These are phyloP conservation scores for Polypedilum pembai DNA, from an alignment of 1,140 invertebrate species.

Conservation along the genomic window DNA sequence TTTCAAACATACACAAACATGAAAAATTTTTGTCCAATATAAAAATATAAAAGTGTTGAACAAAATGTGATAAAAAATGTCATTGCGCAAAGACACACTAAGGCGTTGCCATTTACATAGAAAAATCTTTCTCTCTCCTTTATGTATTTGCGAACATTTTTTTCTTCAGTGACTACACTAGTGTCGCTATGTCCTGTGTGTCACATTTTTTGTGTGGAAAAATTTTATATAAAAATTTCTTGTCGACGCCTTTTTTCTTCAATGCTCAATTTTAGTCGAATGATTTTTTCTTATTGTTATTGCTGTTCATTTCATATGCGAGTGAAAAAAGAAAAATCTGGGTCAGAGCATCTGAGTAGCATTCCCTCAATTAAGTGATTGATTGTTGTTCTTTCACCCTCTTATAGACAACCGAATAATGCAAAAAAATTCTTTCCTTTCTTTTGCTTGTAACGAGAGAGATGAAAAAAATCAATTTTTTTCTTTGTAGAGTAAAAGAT, in stretches of 20 bases:
- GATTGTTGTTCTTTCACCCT: slow-evolving; percentile 9
- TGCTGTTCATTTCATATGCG: not conserved
- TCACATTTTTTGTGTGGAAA: not conserved
- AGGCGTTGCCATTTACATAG: slow-evolving; percentile 22
- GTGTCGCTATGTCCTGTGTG: slow-evolving; percentile 23
- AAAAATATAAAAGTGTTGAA: not conserved
- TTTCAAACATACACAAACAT: too few species aligned
- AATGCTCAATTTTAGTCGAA: not conserved
- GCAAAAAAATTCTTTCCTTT: not conserved
- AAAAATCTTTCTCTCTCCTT: not conserved
- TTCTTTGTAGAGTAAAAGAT: not conserved
- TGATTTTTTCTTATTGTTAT: not conserved
- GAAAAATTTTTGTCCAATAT: too few species aligned
- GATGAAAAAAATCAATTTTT: slow-evolving; percentile 15
- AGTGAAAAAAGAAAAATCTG: not conserved
- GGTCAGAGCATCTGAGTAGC: not conserved
- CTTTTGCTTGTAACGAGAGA: not conserved
- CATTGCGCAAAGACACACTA: slow-evolving; percentile 15
- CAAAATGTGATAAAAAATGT: slow-evolving; percentile 20
- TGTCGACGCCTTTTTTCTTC: slow-evolving; percentile 10
- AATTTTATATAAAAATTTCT: not conserved
- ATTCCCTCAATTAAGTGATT: slow-evolving; percentile 20
- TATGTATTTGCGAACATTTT: slow-evolving; percentile 3
- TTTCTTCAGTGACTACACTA: not conserved
- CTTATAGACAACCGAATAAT: not conserved